phyloP scores from a whole-genome alignment of 2,888 invertebrate genomes.

The Philereme vetulata region DNA sequence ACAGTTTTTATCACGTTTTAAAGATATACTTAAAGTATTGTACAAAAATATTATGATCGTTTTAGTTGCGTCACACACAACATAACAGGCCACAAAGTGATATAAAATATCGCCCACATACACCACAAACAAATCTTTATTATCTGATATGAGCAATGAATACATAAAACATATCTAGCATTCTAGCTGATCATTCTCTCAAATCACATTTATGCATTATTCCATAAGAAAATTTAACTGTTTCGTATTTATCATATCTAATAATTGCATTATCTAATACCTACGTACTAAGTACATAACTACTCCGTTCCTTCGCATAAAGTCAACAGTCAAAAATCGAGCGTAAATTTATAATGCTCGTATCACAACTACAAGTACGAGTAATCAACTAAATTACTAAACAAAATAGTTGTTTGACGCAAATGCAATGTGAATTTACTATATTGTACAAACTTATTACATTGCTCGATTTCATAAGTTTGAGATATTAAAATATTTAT shows the following conservation, averaged over 20 bases:
- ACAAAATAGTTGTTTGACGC: too few species aligned
- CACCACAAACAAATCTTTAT: constrained; percentile 12
- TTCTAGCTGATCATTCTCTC: background rate
- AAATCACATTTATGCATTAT: background rate
- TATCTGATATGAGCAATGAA: constrained; percentile 15
- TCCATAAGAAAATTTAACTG: background rate
- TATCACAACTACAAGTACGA: background rate
- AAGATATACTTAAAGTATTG: constrained; percentile 1
- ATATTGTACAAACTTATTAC: too few species aligned
- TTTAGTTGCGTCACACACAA: constrained; percentile 23
- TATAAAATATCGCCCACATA: constrained; percentile 13
- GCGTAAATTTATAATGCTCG: background rate
- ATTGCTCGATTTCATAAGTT: too few species aligned
- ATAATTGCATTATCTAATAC: constrained; percentile 12
- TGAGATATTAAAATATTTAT: too few species aligned
- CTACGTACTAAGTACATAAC: constrained; percentile 10
- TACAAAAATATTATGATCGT: constrained; percentile 26
- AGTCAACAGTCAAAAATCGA: constrained; percentile 4
- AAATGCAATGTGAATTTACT: too few species aligned
- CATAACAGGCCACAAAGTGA: constrained; percentile 8
- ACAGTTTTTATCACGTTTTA: background rate
- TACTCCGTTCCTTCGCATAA: constrained; percentile 3
- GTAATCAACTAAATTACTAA: too few species aligned
- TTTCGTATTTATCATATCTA: background rate
- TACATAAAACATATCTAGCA: background rate